Percentiles rank a stretch among this genome's conserved stretches.
Conservation (phyloP, 2,113 vertebrate genomes). For the Zosterops lateralis region DNA sequence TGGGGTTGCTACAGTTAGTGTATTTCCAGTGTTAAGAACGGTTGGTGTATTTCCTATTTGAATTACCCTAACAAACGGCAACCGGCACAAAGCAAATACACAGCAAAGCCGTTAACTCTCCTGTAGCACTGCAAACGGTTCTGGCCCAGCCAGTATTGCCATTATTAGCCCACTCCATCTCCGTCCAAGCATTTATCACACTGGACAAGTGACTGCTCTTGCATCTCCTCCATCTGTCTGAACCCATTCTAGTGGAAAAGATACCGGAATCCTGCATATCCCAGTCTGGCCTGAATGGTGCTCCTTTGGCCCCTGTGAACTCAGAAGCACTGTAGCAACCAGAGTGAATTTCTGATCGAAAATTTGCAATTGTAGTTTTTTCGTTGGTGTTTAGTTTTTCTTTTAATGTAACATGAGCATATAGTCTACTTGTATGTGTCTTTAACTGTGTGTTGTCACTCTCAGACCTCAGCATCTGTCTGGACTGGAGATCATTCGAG, state of each 20-base stretch:
- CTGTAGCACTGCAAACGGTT: not conserved
- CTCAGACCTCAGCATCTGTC: constrained; percentile 92
- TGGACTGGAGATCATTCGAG: constrained; percentile 87
- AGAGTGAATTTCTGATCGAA: not conserved
- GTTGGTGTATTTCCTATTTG: not conserved
- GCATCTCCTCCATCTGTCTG: not conserved
- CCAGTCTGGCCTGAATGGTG: not conserved
- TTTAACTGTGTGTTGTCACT: constrained; percentile 48
- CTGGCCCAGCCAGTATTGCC: not conserved
- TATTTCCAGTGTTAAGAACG: not conserved
- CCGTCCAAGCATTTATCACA: not conserved
- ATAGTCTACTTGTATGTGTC: not conserved
- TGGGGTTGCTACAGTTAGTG: not conserved
- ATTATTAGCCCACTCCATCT: not conserved
- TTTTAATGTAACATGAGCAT: not conserved
- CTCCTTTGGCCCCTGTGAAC: not conserved
- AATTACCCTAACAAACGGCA: not conserved
- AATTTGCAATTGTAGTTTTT: not conserved
- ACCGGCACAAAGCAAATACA: not conserved
- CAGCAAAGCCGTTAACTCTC: not conserved
- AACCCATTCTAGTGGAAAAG: not conserved
- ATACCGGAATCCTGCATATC: not conserved
- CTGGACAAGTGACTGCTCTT: not conserved
- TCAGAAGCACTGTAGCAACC: not conserved
- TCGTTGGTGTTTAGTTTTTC: not conserved